A percentile compares a stretch with the other conserved stretches of the same genome.
Evolutionary conservation across 2,113 vertebrate genomes (phyloP).

Genomic region (Platysternon megacephalum): DNA sequence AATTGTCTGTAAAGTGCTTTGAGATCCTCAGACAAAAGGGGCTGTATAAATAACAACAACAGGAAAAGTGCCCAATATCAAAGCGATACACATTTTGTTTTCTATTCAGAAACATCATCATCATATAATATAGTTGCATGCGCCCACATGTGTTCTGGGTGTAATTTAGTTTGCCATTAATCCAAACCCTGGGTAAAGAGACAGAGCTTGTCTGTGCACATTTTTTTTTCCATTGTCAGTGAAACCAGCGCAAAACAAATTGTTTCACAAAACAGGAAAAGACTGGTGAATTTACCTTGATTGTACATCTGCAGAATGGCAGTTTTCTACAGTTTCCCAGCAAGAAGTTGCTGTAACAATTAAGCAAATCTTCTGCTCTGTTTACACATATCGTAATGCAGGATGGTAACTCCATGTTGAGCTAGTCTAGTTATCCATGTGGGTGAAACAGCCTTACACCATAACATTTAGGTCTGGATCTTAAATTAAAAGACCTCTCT

Average conservation of each 20-base stretch:
- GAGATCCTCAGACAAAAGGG: neutral
- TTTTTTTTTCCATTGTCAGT: neutral
- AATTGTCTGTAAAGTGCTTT: neutral
- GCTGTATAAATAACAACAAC: neutral
- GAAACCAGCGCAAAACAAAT: neutral
- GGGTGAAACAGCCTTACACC: rapidly evolving
- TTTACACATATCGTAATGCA: neutral
- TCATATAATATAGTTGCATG: neutral
- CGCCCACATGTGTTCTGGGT: neutral
- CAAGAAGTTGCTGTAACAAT: neutral
- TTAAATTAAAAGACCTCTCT: neutral
- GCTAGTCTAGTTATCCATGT: neutral
- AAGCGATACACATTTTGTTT: neutral
- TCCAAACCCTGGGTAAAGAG: neutral
- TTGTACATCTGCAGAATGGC: neutral
- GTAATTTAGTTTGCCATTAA: neutral
- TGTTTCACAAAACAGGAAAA: rapidly evolving
- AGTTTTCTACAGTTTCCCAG: neutral
- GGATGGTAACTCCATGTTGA: neutral
- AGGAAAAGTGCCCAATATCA: neutral
- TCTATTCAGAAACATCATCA: neutral
- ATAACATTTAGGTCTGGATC: neutral
- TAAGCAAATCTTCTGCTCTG: neutral
- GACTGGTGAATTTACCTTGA: rapidly evolving
- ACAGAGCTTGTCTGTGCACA: too few species aligned